Evolutionary conservation across 2,888 invertebrate genomes (phyloP), one percentile per base, ranked within the genome.

Genomic region (Synergus gifuensis): DNA sequence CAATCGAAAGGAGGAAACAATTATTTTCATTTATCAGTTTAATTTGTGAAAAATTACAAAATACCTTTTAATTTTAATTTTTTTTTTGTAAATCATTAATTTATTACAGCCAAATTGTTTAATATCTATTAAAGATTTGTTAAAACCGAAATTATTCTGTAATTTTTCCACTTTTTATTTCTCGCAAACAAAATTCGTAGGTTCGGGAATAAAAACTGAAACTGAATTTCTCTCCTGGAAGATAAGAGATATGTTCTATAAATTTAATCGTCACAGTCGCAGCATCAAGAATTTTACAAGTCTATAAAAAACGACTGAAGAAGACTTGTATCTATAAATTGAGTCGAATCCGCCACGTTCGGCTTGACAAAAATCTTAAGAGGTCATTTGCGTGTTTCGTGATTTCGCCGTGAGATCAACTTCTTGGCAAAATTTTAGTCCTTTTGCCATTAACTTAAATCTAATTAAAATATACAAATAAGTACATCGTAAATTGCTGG

Each of bases 391-490:
- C 82, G 78, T 78, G 67, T 82, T 78, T 78, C 76, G 76, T 46
- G 78, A 80, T 77, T 78, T 42, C 69, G 78, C 63, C 82, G 82
- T 88, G 89, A 89, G 88, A 89, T 89, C 88, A 88, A 85, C 86
- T 83, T 80, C 82, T 83, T 85, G 84, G 84, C 82, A 82, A 86
- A 86, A 79, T 81, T 79, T 16, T 73, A 62, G 78, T 76, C 73
- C 66, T 76, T 60, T 85, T 79, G 85, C 84, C 83, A 81, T 82
- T 42, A 86, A 86, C 86, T 86, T 86, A 88, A 85, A 79, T 85
- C 86, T 87, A 88, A 85, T 86, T 85, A 85, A 87, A 84, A 85
- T 78, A 82, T 85, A 86, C 85, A 82, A 80, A 84, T 88, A 88
- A 88, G 87, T 89, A 89, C 88, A 84, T 82, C 79, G 62, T 84